Evolutionary conservation across 1,140 invertebrate species (phyloP).

Genomic region (Heliconius eleuchia): DNA sequence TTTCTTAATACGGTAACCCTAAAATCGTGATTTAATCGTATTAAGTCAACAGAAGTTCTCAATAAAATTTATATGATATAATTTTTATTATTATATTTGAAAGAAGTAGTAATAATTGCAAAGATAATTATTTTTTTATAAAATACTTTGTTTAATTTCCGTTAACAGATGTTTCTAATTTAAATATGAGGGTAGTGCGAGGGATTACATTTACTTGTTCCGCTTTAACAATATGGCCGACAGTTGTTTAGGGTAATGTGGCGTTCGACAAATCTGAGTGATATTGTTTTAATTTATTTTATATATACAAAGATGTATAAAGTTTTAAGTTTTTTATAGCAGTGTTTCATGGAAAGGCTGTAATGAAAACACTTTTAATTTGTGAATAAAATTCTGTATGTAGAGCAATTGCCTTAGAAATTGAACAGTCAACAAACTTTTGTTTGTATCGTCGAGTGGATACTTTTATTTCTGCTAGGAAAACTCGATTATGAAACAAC

Average conservation of each 20-base stretch:
- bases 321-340: constrained; percentile 77
- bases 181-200: constrained; percentile 34
- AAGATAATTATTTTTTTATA: not conserved
- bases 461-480: constrained; percentile 64
- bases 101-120: not conserved
- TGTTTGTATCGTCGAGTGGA: constrained; percentile 79
- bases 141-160: not conserved
- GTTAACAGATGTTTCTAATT: not conserved
- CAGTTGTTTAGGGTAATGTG: constrained; percentile 82
- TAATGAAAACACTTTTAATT: constrained; percentile 66
- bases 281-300: constrained; percentile 76
- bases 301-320: constrained; percentile 77
- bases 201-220: constrained; percentile 51
- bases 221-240: constrained; percentile 81
- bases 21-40: constrained; percentile 36
- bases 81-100: not conserved
- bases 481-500: constrained; percentile 76
- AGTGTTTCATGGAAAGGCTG: constrained; percentile 73
- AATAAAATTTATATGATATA: constrained; percentile 25
- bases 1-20: constrained; percentile 33
- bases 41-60: constrained; percentile 43
- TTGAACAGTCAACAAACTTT: constrained; percentile 82
- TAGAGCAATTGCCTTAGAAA: constrained; percentile 69
- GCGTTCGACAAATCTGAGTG: constrained; percentile 79
- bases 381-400: constrained; percentile 74